Evolutionary conservation across 2,888 invertebrate species (phyloP), one percentile per base, ranked within the genome.

Genomic region (Helobdella robusta): DNA sequence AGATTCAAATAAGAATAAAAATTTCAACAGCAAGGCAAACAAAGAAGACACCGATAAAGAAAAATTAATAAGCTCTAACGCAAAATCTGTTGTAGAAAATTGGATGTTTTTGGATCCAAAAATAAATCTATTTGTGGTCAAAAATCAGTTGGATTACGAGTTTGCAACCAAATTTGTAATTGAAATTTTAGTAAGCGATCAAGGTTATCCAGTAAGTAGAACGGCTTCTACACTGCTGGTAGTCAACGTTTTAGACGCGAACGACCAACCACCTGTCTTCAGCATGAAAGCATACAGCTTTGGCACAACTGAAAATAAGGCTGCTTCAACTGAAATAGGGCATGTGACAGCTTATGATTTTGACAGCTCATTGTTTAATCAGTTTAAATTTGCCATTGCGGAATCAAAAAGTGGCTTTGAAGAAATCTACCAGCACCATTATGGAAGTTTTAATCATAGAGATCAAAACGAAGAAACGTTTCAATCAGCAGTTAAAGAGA

Each of bases 181-280:
- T 30, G 28, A 40, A 18, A 60, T 68, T 4, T 44, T 59, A 8
- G 68, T 66, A n/a, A 61, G 35, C 15, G 68, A 68, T 59, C 44
- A 64, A n/a, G 68, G 68, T 8, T 44, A 36, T 30, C 66, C 59
- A 2, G 23, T 23, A n/a, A 28, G 59, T 1, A 48, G 34, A 18
- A 64, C 66, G 5, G 46, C 68, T 15, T 40, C 68, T 2, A 60
- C 60, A 20, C 52, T 50, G 6, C 54, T 66, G 30, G 58, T 59
- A 35, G 40, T 68, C 20, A 60, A 30, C 52, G 59, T 68, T 34
- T 50, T 66, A 8, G 68, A 68, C 40, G 46, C 59, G 23, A 66
- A 68, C 52, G 68, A 68, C 34, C 64, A 68, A 50, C 50, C 64
- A 11, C 68, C 68, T 15, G 30, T 66, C 23, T 68, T 68, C 59